A percentile compares a stretch with the other conserved stretches of the same genome.
Evolutionary conservation across 2,888 invertebrate species (phyloP).

Genomic region (Labia minor): DNA sequence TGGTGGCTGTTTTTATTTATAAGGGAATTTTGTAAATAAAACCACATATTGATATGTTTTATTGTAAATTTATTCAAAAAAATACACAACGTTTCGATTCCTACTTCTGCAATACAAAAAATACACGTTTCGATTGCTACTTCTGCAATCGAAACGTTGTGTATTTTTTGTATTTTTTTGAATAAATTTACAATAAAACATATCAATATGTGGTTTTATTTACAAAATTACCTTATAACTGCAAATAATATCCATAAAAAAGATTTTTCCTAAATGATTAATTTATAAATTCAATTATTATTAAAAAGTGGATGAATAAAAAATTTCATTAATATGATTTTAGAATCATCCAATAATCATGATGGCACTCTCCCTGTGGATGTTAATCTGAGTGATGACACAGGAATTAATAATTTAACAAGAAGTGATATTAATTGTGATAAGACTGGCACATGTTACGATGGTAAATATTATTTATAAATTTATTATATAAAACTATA

Average conservation of each 20-base stretch:
- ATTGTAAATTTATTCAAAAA: too few species aligned
- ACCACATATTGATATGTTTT: too few species aligned
- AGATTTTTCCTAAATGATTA: not conserved
- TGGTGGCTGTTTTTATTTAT: too few species aligned
- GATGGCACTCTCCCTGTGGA: constrained; percentile 56
- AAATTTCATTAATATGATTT: too few species aligned
- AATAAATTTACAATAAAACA: too few species aligned
- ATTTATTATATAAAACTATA: not conserved
- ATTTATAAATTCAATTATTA: not conserved
- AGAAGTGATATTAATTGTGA: constrained; percentile 79
- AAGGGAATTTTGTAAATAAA: too few species aligned
- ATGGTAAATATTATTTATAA: constrained; percentile 69
- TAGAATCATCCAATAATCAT: constrained; percentile 20
- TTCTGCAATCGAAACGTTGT: too few species aligned
- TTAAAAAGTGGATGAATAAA: not conserved
- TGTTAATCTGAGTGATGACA: constrained; percentile 67
- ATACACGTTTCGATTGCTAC: too few species aligned
- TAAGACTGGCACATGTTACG: constrained; percentile 88
- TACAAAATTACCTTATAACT: constrained; percentile 19
- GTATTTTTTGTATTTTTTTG: too few species aligned
- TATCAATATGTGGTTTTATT: too few species aligned
- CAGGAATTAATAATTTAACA: constrained; percentile 59
- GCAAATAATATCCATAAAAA: not conserved
- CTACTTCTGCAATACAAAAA: too few species aligned
- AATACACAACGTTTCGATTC: too few species aligned